Base-by-base conservation (phyloP, 2,888 invertebrate genomes). In the Rugalucina vietnamica region DNA sequence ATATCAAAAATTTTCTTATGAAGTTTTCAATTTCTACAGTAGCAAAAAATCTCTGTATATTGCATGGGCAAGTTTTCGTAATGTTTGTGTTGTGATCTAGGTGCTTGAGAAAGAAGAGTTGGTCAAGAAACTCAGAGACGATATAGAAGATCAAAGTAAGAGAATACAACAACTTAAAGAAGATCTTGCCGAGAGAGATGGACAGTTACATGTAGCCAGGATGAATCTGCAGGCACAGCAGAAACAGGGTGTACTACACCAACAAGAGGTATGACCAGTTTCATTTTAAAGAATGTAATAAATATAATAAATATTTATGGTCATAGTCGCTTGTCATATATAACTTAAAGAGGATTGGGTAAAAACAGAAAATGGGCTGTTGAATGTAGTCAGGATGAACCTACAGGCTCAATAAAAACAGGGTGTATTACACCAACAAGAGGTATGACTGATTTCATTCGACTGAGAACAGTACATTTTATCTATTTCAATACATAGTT, bases 311-410 rank as follows among this genome's bases (percentile, higher is more conserved):
- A n/a, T n/a, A n/a, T n/a, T n/a, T n/a, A n/a, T n/a, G n/a, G n/a
- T n/a, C n/a, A n/a, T n/a, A n/a, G n/a, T n/a, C n/a, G n/a, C n/a
- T n/a, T n/a, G n/a, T n/a, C n/a, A n/a, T n/a, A n/a, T n/a, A n/a
- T n/a, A n/a, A n/a, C n/a, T n/a, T n/a, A n/a, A n/a, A n/a, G n/a
- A n/a, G n/a, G n/a, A n/a, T n/a, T n/a, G 94, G 65, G 92, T 93
- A 0, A 94, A 94, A 81, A 89, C 90, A 65, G 94, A 95, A 24
- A 94, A 95, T 24, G 94, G 94, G 39, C 94, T 94, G 85, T 89
- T 95, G 50, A 88, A 92, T 65, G 92, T 94, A 57, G 89, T 93
- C 10, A 91, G 91, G 60, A 91, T 93, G 90, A 94, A 93, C 86
- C 90, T 94, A 43, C 92, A 93, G 80, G 91, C 93, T 27, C 91